Percentiles rank a stretch among this genome's conserved stretches.
Conservation (phyloP, 2,797 vertebrate genomes). For the Cyprinella venusta region DNA sequence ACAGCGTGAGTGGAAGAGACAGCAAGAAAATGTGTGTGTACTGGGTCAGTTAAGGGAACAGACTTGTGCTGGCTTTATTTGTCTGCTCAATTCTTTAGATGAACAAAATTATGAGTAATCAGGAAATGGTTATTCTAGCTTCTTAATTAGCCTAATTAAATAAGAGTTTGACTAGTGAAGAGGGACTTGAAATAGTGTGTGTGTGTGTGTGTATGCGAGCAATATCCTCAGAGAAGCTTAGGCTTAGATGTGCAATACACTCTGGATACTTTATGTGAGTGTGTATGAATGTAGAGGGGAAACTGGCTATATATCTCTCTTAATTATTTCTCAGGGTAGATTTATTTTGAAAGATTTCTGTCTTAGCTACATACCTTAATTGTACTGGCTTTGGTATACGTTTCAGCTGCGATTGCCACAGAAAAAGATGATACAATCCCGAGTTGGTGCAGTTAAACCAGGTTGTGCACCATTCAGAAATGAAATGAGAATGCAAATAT, state of each 20-base stretch:
- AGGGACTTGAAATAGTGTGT: slow-evolving; percentile 53
- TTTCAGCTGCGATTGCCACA: not conserved
- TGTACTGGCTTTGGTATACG: not conserved
- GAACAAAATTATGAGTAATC: slow-evolving; percentile 75
- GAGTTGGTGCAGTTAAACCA: not conserved
- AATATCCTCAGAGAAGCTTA: not conserved
- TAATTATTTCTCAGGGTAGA: slow-evolving; percentile 10
- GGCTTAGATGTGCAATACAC: slow-evolving; percentile 1
- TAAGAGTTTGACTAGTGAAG: slow-evolving; percentile 63
- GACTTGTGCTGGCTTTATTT: slow-evolving; percentile 30
- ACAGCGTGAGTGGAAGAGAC: slow-evolving; percentile 27
- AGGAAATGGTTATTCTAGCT: slow-evolving; percentile 74
- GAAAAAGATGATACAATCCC: not conserved
- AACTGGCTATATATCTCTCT: slow-evolving; percentile 2
- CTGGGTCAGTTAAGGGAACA: slow-evolving; percentile 14
- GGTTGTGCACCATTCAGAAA: slow-evolving; percentile 3
- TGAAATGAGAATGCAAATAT: not conserved
- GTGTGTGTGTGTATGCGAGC: not conserved
- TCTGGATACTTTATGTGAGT: slow-evolving; percentile 3
- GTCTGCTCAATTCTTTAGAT: slow-evolving; percentile 61
- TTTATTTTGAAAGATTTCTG: slow-evolving; percentile 2
- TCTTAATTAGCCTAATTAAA: slow-evolving; percentile 81
- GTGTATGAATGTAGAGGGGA: slow-evolving; percentile 20
- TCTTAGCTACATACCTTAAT: slow-evolving; percentile 4
- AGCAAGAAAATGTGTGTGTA: slow-evolving; percentile 20